These are phyloP conservation scores for Anagyrus pseudococci DNA, from an alignment of 2,888 invertebrate genomes.

Conservation along the genomic window DNA sequence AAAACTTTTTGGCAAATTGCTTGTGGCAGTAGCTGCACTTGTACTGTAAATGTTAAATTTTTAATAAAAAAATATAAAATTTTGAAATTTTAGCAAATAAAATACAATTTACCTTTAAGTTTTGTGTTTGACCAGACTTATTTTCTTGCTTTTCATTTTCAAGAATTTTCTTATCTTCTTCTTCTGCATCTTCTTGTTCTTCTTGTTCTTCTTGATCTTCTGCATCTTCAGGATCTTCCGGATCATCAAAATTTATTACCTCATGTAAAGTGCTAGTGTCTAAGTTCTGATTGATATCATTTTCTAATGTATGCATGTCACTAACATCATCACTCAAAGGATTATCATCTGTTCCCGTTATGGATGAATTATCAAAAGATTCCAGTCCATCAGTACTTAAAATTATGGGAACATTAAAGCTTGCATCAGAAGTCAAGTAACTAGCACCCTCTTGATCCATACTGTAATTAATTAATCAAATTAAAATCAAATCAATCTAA, in stretches of 20 bases:
- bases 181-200: slow-evolving; percentile 7
- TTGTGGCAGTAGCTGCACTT: slow-evolving; percentile 69
- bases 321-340: slow-evolving; percentile 35
- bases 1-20: slow-evolving; percentile 70
- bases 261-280: slow-evolving; percentile 36
- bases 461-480: slow-evolving; percentile 41
- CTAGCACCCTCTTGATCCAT: slow-evolving; percentile 58
- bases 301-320: slow-evolving; percentile 27
- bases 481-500: background rate
- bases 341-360: slow-evolving; percentile 37
- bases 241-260: slow-evolving; percentile 24
- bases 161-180: slow-evolving; percentile 29
- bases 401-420: slow-evolving; percentile 57
- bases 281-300: slow-evolving; percentile 36
- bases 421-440: slow-evolving; percentile 55
- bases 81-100: background rate
- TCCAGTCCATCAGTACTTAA: slow-evolving; percentile 54
- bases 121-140: slow-evolving; percentile 48
- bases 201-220: slow-evolving; percentile 12
- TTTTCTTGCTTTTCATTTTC: slow-evolving; percentile 39
- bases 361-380: slow-evolving; percentile 47
- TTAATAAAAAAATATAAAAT: background rate
- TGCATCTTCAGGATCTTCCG: slow-evolving; percentile 11
- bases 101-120: slow-evolving; percentile 50
- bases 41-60: slow-evolving; percentile 49